Evolutionary conservation across 2,113 vertebrate species (phyloP), one percentile per base, ranked within the genome.

Genomic region (Caranx ignobilis): DNA sequence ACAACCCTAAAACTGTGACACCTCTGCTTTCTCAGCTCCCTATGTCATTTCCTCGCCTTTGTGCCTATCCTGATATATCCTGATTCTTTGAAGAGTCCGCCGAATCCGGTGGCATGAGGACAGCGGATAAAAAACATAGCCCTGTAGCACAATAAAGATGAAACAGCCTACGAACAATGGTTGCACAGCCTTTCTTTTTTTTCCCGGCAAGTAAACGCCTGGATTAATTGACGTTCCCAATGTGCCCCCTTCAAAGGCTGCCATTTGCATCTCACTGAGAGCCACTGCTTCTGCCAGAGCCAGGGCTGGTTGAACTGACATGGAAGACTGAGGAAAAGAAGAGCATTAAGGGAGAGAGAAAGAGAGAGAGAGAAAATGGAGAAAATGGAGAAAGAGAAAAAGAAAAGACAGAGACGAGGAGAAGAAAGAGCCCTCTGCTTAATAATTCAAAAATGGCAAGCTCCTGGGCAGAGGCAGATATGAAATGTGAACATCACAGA

Each of bases 401-500:
- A 76, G 48, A 85, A 80, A 79, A 79, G 61, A 84, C 77, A 76
- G 12, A 64, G 41, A 67, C 60, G 6, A 91, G 67, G 71, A 89
- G 76, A 90, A 89, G 82, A 92, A 92, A 90, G 86, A 75, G 79
- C 52, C 73, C 59, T 85, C 79, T 91, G 81, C 79, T 93, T 89
- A 93, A 93, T 92, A 93, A 93, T 93, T 92, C 76, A 92, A 80
- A 92, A 92, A 90, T 88, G 81, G 71, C 85, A 76, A 90, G 87
- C 91, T 92, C 79, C 89, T 90, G 88, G 90, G 92, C 88, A 86
- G 88, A 91, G 78, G 89, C 73, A 87, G 91, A 93, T 91, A 93
- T 89, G 89, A 90, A 92, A 89, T 87, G 83, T 87, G 91, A 90
- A 93, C 92, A 92, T 92, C 92, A 92, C 89, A 92, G 84, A 88